Evolutionary conservation across 92 coral and sea anemone species (phyloP).

Genomic region (Porites divaricata): DNA sequence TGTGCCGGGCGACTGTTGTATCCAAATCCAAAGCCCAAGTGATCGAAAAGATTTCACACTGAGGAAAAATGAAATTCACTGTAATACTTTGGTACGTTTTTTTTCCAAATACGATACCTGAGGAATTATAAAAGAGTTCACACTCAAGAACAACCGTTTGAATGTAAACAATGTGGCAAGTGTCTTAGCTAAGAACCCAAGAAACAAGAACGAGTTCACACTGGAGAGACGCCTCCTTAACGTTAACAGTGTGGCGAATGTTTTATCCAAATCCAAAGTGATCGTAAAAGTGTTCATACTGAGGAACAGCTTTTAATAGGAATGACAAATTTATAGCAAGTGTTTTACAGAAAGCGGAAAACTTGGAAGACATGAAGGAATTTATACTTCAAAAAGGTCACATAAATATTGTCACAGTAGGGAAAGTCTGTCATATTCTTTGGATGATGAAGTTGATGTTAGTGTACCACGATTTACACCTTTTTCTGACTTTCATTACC

Average conservation of each 20-base stretch:
- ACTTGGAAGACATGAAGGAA: no score
- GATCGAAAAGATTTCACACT: background rate
- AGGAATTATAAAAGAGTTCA: background rate
- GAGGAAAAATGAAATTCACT: background rate
- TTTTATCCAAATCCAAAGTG: background rate
- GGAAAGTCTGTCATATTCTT: no score
- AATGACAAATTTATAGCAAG: no score
- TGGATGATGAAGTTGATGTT: no score
- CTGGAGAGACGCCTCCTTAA: background rate
- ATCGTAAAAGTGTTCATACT: background rate
- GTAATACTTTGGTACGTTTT: background rate
- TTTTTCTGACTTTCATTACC: no score
- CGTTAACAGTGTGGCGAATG: background rate
- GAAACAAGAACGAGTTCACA: background rate
- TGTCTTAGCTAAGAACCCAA: background rate
- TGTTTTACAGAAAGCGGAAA: no score
- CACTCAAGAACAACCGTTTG: background rate
- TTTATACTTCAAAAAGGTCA: no score
- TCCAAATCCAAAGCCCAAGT: background rate
- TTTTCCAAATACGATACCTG: background rate
- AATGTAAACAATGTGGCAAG: slow-evolving; percentile 19
- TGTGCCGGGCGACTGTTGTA: background rate
- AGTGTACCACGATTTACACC: no score
- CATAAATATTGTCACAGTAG: no score
- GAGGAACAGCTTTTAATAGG: background rate